Percentiles rank a stretch among this genome's conserved stretches.
These are phyloP conservation scores for Clavelina lepadiformis DNA, from an alignment of 23 tunicate genomes.

Conservation along the genomic window DNA sequence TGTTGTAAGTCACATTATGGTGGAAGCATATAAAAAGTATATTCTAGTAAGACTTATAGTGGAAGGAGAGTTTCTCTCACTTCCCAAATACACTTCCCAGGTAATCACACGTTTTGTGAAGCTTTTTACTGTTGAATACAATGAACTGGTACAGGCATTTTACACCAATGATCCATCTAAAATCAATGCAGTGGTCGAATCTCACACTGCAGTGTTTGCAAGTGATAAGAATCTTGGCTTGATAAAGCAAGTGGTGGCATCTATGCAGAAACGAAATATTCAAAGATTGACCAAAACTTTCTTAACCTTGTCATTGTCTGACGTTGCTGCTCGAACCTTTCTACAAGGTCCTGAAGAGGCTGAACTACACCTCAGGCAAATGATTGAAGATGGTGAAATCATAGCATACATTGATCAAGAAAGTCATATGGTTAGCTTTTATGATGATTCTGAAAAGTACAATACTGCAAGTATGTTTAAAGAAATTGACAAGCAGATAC, in stretches of 20 bases:
- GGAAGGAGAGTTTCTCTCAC: slow-evolving; percentile 62
- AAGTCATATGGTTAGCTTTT: slow-evolving; percentile 84
- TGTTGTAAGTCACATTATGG: slow-evolving; percentile 70
- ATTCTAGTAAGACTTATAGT: slow-evolving; percentile 43
- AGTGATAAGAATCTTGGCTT: slow-evolving; percentile 71
- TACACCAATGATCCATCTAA: slow-evolving; percentile 44
- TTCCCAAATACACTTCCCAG: slow-evolving; percentile 87
- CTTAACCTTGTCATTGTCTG: slow-evolving; percentile 72
- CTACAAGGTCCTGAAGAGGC: slow-evolving; percentile 65
- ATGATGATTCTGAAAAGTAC: slow-evolving; percentile 75
- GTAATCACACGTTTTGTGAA: slow-evolving; percentile 65
- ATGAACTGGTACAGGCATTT: slow-evolving; percentile 35
- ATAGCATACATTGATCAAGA: slow-evolving; percentile 54
- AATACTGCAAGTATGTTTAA: slow-evolving; percentile 57
- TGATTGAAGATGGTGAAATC: slow-evolving; percentile 78
- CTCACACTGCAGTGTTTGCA: slow-evolving; percentile 35
- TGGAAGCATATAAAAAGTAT: slow-evolving; percentile 81
- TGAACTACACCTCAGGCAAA: slow-evolving; percentile 55
- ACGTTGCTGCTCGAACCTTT: slow-evolving; percentile 66
- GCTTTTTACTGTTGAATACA: slow-evolving; percentile 23
- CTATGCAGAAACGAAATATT: slow-evolving; percentile 61
- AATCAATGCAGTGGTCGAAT: slow-evolving; percentile 35
- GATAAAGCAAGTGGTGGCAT: slow-evolving; percentile 59
- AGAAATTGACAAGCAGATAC: slow-evolving; percentile 57
- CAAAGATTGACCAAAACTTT: slow-evolving; percentile 81